phyloP scores from a whole-genome alignment of 2,113 vertebrate species.

The Eidolon helvum region DNA sequence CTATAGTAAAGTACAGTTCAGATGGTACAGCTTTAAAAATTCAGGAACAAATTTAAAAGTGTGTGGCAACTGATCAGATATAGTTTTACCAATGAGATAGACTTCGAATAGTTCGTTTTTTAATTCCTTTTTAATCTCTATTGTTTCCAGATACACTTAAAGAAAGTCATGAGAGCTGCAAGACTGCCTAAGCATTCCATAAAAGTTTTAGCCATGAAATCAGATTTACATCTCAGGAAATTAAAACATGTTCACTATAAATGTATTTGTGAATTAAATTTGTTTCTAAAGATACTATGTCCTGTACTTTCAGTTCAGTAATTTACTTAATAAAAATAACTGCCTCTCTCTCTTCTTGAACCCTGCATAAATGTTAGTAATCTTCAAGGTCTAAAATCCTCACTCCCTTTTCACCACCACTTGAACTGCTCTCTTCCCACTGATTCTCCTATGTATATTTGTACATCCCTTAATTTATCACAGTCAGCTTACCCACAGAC shows the following conservation, averaged over 20 bases:
- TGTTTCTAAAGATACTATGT: background rate
- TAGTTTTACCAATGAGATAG: background rate
- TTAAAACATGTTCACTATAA: background rate
- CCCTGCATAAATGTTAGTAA: background rate
- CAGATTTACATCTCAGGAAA: background rate
- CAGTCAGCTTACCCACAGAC: background rate
- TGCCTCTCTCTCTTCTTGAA: background rate
- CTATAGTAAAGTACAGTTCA: background rate
- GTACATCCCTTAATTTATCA: background rate
- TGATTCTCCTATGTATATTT: background rate
- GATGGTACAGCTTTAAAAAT: background rate
- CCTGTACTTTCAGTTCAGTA: background rate
- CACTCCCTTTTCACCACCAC: background rate
- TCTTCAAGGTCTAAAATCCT: background rate
- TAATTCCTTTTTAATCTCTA: background rate
- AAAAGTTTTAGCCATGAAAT: background rate
- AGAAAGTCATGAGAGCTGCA: background rate
- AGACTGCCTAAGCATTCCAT: background rate
- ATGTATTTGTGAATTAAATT: background rate
- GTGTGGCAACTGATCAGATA: background rate
- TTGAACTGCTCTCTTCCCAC: background rate
- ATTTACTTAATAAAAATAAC: background rate
- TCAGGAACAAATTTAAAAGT: background rate
- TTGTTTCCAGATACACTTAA: background rate
- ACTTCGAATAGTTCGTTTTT: background rate